These are phyloP conservation scores for Aricia agestis DNA, from an alignment of 1,140 invertebrate genomes.

Conservation along the genomic window DNA sequence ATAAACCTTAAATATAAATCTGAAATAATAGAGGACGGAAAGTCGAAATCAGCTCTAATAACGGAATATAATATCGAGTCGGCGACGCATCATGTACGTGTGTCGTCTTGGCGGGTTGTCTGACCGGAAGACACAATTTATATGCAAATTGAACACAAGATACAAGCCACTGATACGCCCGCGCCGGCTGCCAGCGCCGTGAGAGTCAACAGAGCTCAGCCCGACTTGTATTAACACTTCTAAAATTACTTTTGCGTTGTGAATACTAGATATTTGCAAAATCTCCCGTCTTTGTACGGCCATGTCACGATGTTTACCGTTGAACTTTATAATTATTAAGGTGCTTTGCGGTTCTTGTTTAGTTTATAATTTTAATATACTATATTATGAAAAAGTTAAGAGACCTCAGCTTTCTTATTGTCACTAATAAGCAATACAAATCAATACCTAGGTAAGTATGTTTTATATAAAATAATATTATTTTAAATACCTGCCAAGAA, in stretches of 20 bases:
- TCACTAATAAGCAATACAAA: too few relatives aligned
- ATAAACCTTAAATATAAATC: neutral
- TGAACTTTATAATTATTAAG: neutral
- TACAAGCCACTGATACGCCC: slow-evolving; percentile 61
- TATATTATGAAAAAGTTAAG: too few relatives aligned
- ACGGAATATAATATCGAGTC: slow-evolving; percentile 34
- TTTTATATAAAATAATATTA: too few relatives aligned
- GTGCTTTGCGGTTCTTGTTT: neutral
- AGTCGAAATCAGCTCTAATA: neutral
- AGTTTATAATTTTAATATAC: neutral
- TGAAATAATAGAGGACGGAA: neutral
- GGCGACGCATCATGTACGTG: slow-evolving; percentile 50
- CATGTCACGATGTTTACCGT: neutral
- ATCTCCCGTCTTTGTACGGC: neutral
- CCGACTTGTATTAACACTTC: slow-evolving; percentile 60
- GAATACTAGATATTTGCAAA: slow-evolving; percentile 21
- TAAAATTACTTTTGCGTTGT: slow-evolving; percentile 57
- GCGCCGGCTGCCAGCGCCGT: slow-evolving; percentile 37
- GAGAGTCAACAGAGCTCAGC: slow-evolving; percentile 31
- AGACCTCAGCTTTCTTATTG: too few relatives aligned
- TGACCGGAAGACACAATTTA: slow-evolving; percentile 74
- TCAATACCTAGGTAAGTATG: too few relatives aligned
- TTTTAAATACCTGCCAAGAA: too few relatives aligned
- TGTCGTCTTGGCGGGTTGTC: slow-evolving; percentile 63
- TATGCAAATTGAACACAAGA: slow-evolving; percentile 71